These are phyloP conservation scores for Lepilemur ruficaudatus DNA, from an alignment of 2,797 vertebrate species.

Conservation along the genomic window DNA sequence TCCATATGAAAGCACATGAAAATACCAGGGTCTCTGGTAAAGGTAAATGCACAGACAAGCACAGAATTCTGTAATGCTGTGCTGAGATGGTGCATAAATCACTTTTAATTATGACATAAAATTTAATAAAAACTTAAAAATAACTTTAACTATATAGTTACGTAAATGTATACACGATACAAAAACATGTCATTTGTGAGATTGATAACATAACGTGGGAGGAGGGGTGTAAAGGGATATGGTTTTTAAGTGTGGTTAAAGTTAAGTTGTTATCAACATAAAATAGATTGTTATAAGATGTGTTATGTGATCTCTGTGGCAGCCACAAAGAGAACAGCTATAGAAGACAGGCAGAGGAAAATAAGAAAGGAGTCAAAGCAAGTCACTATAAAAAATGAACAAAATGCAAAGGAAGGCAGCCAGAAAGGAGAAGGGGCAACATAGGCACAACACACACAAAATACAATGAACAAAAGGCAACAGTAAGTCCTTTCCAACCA, in stretches of 20 bases:
- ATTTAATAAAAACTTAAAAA: background rate
- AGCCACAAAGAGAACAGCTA: background rate
- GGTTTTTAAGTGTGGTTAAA: background rate
- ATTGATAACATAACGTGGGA: background rate
- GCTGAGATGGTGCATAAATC: background rate
- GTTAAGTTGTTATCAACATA: background rate
- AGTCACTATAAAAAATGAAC: background rate
- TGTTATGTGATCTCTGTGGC: background rate
- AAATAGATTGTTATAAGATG: background rate
- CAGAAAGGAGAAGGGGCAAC: background rate
- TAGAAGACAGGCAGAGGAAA: background rate
- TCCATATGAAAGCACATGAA: background rate
- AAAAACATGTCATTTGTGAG: background rate
- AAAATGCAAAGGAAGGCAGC: background rate
- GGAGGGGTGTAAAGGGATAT: background rate
- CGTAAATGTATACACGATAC: background rate
- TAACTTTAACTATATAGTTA: background rate
- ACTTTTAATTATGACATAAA: background rate
- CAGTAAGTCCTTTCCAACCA: background rate
- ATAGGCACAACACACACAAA: background rate
- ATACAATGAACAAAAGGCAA: background rate
- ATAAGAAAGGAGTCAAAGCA: background rate
- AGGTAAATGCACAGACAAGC: background rate
- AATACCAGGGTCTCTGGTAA: background rate
- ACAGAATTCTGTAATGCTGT: background rate